phyloP scores from a whole-genome alignment of 2,797 vertebrate species.

The Cyclura pinguis region DNA sequence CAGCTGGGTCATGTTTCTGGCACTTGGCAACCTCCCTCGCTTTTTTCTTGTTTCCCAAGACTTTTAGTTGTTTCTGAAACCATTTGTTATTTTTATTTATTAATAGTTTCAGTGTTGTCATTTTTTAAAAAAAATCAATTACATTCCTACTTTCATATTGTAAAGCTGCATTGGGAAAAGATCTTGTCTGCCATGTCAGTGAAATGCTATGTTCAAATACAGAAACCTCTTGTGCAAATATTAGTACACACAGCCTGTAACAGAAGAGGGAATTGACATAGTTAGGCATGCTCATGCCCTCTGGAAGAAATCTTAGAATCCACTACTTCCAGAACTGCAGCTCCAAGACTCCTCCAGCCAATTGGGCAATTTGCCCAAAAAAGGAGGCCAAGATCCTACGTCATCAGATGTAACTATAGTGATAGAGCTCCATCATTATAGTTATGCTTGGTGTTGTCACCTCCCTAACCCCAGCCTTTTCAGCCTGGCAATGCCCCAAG shows the following conservation, averaged over 20 bases:
- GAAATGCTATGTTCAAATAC: background rate
- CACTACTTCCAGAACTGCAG: background rate
- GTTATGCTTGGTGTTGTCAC: no score
- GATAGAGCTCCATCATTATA: no score
- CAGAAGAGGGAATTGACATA: background rate
- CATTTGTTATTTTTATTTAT: background rate
- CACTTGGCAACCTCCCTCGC: background rate
- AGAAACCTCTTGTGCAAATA: background rate
- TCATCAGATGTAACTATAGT: no score
- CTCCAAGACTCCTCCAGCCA: background rate
- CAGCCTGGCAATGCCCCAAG: no score
- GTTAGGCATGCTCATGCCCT: background rate
- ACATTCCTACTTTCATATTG: background rate
- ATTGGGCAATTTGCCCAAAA: background rate
- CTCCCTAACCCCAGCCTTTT: no score
- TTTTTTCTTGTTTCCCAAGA: background rate
- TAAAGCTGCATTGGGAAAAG: background rate
- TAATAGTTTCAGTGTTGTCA: background rate
- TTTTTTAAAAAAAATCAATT: background rate
- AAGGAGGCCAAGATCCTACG: no score
- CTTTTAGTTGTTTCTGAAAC: background rate
- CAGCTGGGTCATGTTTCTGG: background rate
- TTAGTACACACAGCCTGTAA: no score
- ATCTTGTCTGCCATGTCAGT: background rate
- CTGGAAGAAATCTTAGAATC: background rate